Base-by-base conservation (phyloP, 2,888 invertebrate species). In the Protodeltote pygarga region DNA sequence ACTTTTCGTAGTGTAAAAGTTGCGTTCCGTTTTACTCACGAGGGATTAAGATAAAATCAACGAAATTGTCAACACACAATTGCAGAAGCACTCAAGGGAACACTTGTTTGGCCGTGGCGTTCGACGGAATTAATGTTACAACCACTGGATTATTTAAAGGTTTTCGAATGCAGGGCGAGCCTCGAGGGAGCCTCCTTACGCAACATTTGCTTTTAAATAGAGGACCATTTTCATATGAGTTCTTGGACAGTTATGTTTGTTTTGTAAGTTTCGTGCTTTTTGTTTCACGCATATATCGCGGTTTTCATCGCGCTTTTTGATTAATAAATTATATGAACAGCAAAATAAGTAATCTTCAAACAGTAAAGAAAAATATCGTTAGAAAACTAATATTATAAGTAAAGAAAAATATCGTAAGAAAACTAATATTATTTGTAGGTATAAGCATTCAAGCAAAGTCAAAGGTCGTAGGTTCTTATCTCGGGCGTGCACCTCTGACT, bases 1-100 rank as follows among this genome's bases (percentile, higher is more conserved):
- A n/a, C n/a, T n/a, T n/a, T n/a, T n/a, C n/a, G n/a, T n/a, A n/a
- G n/a, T n/a, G n/a, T n/a, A n/a, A 15, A 49, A 23, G 45, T 37
- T 37, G 19, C 32, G 5, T 44, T 55, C 42, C 40, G 8, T 42
- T 33, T 37, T 62, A 53, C 63, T 3, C 3, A 13, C 20, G 20
- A 32, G 57, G 66, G 63, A 51, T 35, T 48, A 13, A 35, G 31
- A 40, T 57, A 58, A 64, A 70, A 65, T 66, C 66, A 66, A 71
- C 73, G 46, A 24, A 51, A 58, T 52, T 58, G 58, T 62, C 35
- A 34, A 23, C 25, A 15, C 32, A 53, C 59, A 63, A 65, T 62
- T 66, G 57, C 53, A 50, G 13, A 17, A 14, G 29, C 4, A 33
- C 60, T 10, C 51, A 5, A 14, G 65, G 57, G 71, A 37, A 28